Base-by-base conservation (phyloP, 2,113 vertebrate species). In the Spizaetus ornatus region DNA sequence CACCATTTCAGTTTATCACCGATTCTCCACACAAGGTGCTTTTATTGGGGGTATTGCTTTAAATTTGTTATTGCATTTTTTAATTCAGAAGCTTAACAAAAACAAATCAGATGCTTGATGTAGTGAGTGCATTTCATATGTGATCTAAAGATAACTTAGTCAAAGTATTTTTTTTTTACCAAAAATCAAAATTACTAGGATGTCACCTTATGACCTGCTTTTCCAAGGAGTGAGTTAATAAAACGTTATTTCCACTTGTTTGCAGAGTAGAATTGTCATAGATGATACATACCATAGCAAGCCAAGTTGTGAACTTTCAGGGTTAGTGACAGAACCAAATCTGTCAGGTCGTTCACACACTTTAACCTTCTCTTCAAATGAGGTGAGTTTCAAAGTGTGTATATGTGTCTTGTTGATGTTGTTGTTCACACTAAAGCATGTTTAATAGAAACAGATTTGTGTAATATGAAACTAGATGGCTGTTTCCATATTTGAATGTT, bases 361-460 rank as follows among this genome's bases (percentile, higher is more conserved):
- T 98, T 98, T 99, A 99, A 98, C 98, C 99, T 99, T 99, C 98
- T 99, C 99, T 98, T 99, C 99, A 98, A 98, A 98, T 95, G 99
- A 99, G 99, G 99, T 99, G 99, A 99, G 99, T 98, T 97, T 96
- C 96, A 84, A 92, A 96, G 97, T 98, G 98, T 98, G 97, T 97
- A 58, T 97, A 82, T 97, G 96, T 98, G 96, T 98, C 85, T 90
- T 97, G 95, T 98, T 96, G 88, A 58, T 97, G 95, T 97, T 93
- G 72, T 96, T 83, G 76, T 96, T 94, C 91, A 92, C 88, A 90
- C 74, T 90, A 52, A 62, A 95, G 97, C 89, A 91, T 97, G 97
- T 94, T 89, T 83, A 59, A 66, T 56, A 83, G 73, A 88, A 93
- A 79, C 76, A 76, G 26, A 53, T 84, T 48, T 95, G 87, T 94